Conservation (phyloP, 2,888 invertebrate genomes). For the Cosmia pyralina region DNA sequence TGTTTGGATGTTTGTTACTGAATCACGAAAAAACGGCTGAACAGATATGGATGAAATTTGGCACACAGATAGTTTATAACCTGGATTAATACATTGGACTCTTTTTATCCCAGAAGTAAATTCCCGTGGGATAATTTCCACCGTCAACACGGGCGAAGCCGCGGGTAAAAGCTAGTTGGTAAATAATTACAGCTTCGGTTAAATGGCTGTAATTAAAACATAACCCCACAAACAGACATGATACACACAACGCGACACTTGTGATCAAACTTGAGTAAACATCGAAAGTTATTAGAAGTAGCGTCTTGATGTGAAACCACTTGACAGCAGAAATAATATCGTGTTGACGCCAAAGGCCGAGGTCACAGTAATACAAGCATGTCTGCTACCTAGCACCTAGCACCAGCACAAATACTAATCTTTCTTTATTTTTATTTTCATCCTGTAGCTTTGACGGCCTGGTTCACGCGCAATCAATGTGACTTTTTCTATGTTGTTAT, state of each 20-base stretch:
- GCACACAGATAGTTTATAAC: too few relatives aligned
- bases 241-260: neutral
- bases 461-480: slow-evolving; percentile 23
- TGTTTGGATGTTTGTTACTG: too few relatives aligned
- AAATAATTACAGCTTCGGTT: neutral
- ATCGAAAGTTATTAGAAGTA: slow-evolving; percentile 32
- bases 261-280: slow-evolving; percentile 23
- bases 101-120: too few relatives aligned
- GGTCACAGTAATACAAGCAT: slow-evolving; percentile 15
- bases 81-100: too few relatives aligned
- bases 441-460: slow-evolving; percentile 12
- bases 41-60: too few relatives aligned
- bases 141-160: too few relatives aligned
- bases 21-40: too few relatives aligned
- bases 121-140: too few relatives aligned
- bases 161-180: too few relatives aligned
- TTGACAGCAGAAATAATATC: slow-evolving; percentile 38
- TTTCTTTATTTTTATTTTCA: neutral
- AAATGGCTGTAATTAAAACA: slow-evolving; percentile 1
- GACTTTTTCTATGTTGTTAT: slow-evolving; percentile 18
- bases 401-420: neutral
- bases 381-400: neutral
- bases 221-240: neutral
- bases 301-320: neutral
- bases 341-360: slow-evolving; percentile 19